These are phyloP conservation scores for Drosophila dives DNA, from an alignment of 2,888 invertebrate species.

Conservation along the genomic window DNA sequence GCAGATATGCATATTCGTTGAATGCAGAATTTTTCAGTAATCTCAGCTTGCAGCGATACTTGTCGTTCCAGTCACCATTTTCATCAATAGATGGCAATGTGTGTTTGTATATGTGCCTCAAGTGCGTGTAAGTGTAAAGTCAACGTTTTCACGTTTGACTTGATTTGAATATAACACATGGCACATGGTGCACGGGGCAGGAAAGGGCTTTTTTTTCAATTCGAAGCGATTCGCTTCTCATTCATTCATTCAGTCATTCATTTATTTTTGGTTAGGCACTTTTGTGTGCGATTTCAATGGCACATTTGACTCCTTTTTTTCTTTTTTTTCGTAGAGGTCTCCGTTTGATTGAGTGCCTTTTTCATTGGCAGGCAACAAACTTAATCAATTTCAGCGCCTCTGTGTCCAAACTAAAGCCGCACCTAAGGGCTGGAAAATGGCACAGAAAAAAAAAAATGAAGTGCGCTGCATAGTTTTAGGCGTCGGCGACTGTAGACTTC, in stretches of 20 bases:
- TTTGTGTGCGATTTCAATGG: constrained; percentile 52
- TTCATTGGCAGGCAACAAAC: constrained; percentile 76
- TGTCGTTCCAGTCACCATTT: constrained; percentile 12
- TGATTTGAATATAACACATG: constrained; percentile 67
- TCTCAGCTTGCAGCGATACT: constrained; percentile 38
- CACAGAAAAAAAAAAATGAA: neutral
- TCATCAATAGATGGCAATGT: constrained; percentile 42
- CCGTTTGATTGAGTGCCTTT: constrained; percentile 75
- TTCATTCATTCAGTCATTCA: constrained; percentile 56
- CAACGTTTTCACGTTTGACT: constrained; percentile 77
- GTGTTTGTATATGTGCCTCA: constrained; percentile 28
- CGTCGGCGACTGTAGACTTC: constrained; percentile 20
- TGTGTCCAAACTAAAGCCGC: constrained; percentile 75
- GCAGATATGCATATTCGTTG: constrained; percentile 9
- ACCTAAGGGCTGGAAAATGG: constrained; percentile 69
- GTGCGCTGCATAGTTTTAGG: constrained; percentile 58
- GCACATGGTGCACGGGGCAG: constrained; percentile 3
- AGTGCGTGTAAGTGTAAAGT: constrained; percentile 65
- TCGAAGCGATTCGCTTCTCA: constrained; percentile 28
- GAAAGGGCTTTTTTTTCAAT: constrained; percentile 24
- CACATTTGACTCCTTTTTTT: constrained; percentile 19
- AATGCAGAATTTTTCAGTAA: constrained; percentile 42
- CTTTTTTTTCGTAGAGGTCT: constrained; percentile 16
- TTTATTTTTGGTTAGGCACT: constrained; percentile 68
- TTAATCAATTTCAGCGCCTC: constrained; percentile 76